Base-by-base conservation (phyloP, 2,797 vertebrate genomes). In the Eremophila alpestris region DNA sequence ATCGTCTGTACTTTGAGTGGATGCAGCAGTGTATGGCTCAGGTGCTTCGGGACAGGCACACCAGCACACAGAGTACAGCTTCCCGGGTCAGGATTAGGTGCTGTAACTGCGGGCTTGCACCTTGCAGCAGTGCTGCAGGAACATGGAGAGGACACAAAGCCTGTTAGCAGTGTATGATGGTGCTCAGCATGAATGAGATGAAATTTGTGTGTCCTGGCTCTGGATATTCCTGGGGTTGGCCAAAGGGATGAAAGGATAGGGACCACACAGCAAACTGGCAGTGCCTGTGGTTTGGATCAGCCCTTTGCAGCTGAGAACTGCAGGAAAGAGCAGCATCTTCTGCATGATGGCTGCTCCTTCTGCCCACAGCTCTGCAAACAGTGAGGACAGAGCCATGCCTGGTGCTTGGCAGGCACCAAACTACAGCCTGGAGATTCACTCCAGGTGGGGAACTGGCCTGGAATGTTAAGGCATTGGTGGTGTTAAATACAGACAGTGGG, bases 241-340 rank as follows among this genome's bases (percentile, higher is more conserved):
- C 0, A 3, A 64, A 22, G 41, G 29, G 34, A 13, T 18, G 38
- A 16, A 45, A 27, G 32, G 23, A 8, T 7, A 45, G 76, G 64
- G 58, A 68, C 11, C 43, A 29, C 23, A 10, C 32, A 43, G 73
- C 17, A 40, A 58, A 17, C 24, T 77, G 83, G 24, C 32, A 26
- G 14, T 59, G 34, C 58, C 60, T 60, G 2, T 41, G 1, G 32
- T 48, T 74, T 45, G 49, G 32, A 17, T 32, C 29, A 71, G 29
- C 16, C 30, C 32, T 79, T 70, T 77, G 68, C 60, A 30, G 10
- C 29, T 64, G 73, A 43, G 73, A 36, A 43, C 56, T 24, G 11
- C n/a, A 58, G 77, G 49, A 63, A 32, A 41, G 60, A 82, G 10
- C 0, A 0, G 10, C 0, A 0, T 59, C 34, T 27, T 64, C 29